Base-by-base conservation (phyloP, 2,888 invertebrate genomes). In the Thelaira solivaga region DNA sequence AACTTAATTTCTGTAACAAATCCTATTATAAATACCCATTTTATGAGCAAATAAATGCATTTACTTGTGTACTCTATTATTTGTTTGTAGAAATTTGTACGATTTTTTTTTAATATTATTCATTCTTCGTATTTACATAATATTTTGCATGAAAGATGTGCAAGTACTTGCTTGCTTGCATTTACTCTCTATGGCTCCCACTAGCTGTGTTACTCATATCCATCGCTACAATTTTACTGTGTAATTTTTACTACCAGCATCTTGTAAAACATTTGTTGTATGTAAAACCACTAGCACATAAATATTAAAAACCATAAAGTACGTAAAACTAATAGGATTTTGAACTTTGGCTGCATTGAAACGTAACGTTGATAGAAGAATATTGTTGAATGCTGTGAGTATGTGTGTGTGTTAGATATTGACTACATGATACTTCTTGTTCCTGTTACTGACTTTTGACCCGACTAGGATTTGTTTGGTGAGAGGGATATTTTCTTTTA, bases 301-400 rank as follows among this genome's bases (percentile, higher is more conserved):
- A 55, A 64, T 72, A 47, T 47, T 16, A 55, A 72, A 64, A 55
- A 45, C 62, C 55, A 64, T 72, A 72, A 72, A 72, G 55, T 39
- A 64, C 64, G 47, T 64, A 39, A 72, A 72, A 72, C 62, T 72
- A 72, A 72, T 72, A 72, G 72, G 72, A 72, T 64, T 72, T 57
- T 64, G 47, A 64, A 64, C 47, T 72, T n/a, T 72, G 47, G 39
- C 45, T 64, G 71, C 59, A 49, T 34, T 57, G n/a, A 47, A 47
- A 68, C 16, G 47, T 20, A 36, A 24, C 55, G 34, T 34, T 43
- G 41, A n/a, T n/a, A n/a, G n/a, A 11, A 29, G 1, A 67, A 31
- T 11, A 24, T 16, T 51, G 41, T 41, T 51, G 51, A 43, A 53
- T 20, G 5, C 53, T 53, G 8, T 36, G 20, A 45, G n/a, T n/a